phyloP scores from a whole-genome alignment of 2,797 vertebrate species.

The Dendrocincla tyrannina region DNA sequence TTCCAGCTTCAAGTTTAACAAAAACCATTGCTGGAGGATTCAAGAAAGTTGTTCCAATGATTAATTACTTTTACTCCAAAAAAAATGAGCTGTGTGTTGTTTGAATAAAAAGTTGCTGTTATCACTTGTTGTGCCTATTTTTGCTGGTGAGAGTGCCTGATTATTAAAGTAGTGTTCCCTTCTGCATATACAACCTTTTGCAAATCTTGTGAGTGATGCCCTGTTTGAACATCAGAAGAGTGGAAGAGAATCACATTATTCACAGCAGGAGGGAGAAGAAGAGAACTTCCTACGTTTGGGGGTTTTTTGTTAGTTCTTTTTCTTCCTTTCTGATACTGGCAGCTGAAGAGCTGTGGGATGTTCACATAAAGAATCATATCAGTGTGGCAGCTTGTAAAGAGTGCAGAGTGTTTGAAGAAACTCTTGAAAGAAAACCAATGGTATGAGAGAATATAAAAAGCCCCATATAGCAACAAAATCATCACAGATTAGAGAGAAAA shows the following conservation, averaged over 20 bases:
- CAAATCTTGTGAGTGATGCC: background rate
- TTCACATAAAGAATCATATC: background rate
- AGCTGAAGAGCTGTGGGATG: background rate
- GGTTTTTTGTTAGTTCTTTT: background rate
- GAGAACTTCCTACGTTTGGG: background rate
- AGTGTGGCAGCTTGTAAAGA: background rate
- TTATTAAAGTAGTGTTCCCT: background rate
- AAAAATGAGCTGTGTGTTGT: rapidly evolving
- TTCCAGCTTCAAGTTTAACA: background rate
- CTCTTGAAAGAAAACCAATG: background rate
- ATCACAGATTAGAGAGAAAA: background rate
- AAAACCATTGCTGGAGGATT: background rate
- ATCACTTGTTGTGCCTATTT: background rate
- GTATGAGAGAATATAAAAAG: background rate
- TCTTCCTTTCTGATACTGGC: background rate
- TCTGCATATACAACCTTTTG: background rate
- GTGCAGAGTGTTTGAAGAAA: background rate
- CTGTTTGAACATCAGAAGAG: background rate
- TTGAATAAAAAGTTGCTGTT: background rate
- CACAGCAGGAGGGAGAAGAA: background rate
- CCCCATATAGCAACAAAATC: background rate
- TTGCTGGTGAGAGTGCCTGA: rapidly evolving
- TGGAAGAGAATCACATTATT: background rate
- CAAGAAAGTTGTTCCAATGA: background rate
- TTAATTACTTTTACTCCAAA: background rate